Base-by-base conservation (phyloP, 2,797 vertebrate genomes). In the Sebastes diaconus region DNA sequence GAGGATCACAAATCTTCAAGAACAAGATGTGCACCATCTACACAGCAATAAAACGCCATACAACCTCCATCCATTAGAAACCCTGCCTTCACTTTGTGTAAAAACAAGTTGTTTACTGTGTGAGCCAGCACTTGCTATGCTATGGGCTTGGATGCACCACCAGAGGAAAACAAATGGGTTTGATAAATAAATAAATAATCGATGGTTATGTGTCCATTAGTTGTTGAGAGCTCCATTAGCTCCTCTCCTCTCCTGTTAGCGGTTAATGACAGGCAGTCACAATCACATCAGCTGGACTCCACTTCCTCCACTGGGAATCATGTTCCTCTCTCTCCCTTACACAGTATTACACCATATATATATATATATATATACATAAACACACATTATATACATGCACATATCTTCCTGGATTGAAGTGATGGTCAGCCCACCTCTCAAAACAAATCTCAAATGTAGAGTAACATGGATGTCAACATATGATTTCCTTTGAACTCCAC, bases 171-270 rank as follows among this genome's bases (percentile, higher is more conserved):
- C 90, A 92, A 92, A 92, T 91, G 88, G 91, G 77, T 67, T 67
- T 82, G 91, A 94, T 88, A 93, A 92, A 92, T 94, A 94, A 95
- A 95, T 93, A 95, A 95, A 94, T 92, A 95, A 95, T 94, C 93
- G 82, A 95, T 95, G 91, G 79, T 91, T 91, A 89, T 93, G 93
- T 93, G 93, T 94, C 95, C 94, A 95, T 95, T 94, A 95, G 94
- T 93, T 95, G 94, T 93, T 95, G 93, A 95, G 90, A 95, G 93
- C 93, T 93, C 94, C 95, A 96, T 96, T 95, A 96, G 94, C 92
- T 90, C 87, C 80, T 87, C 87, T 93, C 71, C 68, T 87, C 92
- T 90, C 83, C 89, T 85, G 92, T 92, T 94, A 92, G 94, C 78
- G 93, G 92, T 94, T 95, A 95, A 95, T 93, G 94, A 94, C 92